Conservation (phyloP, 2,113 vertebrate genomes). For the Pyxicephalus adspersus region DNA sequence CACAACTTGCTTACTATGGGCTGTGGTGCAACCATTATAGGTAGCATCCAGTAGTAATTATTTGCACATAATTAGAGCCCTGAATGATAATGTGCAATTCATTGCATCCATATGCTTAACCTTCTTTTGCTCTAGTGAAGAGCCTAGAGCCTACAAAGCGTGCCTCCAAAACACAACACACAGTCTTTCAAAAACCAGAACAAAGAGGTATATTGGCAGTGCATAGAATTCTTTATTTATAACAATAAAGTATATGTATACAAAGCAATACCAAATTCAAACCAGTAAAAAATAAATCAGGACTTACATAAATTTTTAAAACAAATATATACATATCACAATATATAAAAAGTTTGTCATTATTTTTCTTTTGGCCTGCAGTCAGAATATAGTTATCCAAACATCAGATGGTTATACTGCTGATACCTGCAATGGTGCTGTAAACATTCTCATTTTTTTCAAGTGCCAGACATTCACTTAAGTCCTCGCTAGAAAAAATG, state of each 20-base stretch:
- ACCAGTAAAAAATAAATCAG: slow-evolving; percentile 78
- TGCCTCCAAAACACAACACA: too few relatives aligned
- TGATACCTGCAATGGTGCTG: slow-evolving; percentile 37
- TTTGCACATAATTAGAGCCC: too few relatives aligned
- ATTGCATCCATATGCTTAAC: too few relatives aligned
- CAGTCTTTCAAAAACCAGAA: neutral
- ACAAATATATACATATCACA: slow-evolving; percentile 80
- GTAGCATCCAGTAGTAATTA: too few relatives aligned
- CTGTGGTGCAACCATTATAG: too few relatives aligned
- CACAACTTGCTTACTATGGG: too few relatives aligned
- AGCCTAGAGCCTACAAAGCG: too few relatives aligned
- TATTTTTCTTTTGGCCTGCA: slow-evolving; percentile 69
- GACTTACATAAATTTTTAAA: slow-evolving; percentile 75
- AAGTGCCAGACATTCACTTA: slow-evolving; percentile 39
- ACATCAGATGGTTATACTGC: slow-evolving; percentile 33
- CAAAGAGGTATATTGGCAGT: slow-evolving; percentile 60
- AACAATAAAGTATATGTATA: slow-evolving; percentile 86
- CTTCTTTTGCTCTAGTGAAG: too few relatives aligned
- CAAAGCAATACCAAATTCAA: slow-evolving; percentile 80
- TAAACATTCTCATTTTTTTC: slow-evolving; percentile 43
- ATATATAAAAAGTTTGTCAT: slow-evolving; percentile 73
- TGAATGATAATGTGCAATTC: too few relatives aligned
- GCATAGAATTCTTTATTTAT: slow-evolving; percentile 84
- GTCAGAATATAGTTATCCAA: slow-evolving; percentile 71
- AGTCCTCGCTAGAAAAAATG: slow-evolving; percentile 16